Evolutionary conservation across 2,888 invertebrate genomes (phyloP).

Genomic region (Cheilosia pagana): DNA sequence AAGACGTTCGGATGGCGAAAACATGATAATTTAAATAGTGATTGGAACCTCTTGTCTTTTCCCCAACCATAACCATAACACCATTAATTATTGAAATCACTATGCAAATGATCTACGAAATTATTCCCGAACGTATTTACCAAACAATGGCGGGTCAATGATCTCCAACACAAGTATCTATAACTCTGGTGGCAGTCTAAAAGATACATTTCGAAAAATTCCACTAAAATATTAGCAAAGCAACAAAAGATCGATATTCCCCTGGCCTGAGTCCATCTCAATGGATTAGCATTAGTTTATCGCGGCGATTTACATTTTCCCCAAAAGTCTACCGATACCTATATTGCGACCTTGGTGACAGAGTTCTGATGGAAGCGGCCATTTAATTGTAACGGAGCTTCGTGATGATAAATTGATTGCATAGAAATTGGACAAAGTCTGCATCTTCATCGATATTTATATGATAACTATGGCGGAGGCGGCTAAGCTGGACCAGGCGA

Average conservation of each 20-base stretch:
- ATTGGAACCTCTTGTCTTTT: background rate
- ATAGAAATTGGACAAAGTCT: background rate
- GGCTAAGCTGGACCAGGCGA: background rate
- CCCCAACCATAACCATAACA: conserved; percentile 18
- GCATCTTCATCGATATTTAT: too few species aligned
- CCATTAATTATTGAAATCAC: conserved; percentile 41
- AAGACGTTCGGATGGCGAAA: background rate
- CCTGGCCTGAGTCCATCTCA: background rate
- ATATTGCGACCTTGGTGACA: conserved; percentile 33
- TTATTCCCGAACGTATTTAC: conserved; percentile 8
- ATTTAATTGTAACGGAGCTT: conserved; percentile 16
- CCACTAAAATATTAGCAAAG: conserved; percentile 14
- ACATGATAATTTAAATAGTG: conserved; percentile 11
- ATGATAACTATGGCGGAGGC: background rate
- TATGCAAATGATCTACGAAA: conserved; percentile 37
- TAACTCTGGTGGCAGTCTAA: background rate
- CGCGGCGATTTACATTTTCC: conserved; percentile 1
- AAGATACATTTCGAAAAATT: background rate
- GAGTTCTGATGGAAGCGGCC: background rate
- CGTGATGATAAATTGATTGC: background rate
- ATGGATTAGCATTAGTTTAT: conserved; percentile 19
- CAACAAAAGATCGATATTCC: background rate
- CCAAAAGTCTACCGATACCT: too few species aligned
- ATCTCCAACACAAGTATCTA: conserved; percentile 23
- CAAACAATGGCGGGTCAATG: conserved; percentile 35